Evolutionary conservation across 2,113 vertebrate species (phyloP).

Genomic region (Eupsittula cactorum): DNA sequence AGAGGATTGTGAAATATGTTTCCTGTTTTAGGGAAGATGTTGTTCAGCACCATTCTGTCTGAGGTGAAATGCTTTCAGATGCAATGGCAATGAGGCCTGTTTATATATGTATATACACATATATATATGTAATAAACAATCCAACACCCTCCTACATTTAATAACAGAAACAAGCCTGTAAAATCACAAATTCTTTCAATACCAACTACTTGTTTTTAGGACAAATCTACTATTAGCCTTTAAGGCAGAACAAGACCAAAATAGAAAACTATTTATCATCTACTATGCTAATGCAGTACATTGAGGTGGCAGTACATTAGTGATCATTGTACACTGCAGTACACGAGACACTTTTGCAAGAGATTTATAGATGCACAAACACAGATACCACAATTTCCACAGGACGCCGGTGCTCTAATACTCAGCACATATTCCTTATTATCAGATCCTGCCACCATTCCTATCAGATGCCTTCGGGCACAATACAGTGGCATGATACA

Average conservation of each 20-base stretch:
- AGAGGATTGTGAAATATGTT: neutral
- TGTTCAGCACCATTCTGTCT: neutral
- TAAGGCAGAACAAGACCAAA: neutral
- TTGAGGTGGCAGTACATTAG: neutral
- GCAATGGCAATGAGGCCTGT: neutral
- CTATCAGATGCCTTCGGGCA: neutral
- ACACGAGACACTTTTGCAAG: neutral
- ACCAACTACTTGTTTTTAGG: neutral
- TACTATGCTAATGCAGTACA: neutral
- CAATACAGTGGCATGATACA: neutral
- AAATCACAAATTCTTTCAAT: neutral
- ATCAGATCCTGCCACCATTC: neutral
- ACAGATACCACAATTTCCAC: neutral
- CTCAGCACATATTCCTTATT: neutral
- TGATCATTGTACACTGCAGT: neutral
- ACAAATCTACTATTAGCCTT: neutral
- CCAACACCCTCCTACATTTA: neutral
- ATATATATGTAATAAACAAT: neutral
- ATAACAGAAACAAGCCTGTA: neutral
- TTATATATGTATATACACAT: neutral
- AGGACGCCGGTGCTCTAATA: neutral
- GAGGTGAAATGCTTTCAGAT: neutral
- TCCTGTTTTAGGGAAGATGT: conserved; percentile 7
- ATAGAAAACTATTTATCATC: neutral
- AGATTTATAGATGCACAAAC: neutral